These are phyloP conservation scores for Ophion obscuratus DNA, from an alignment of 2,888 invertebrate species.

Conservation along the genomic window DNA sequence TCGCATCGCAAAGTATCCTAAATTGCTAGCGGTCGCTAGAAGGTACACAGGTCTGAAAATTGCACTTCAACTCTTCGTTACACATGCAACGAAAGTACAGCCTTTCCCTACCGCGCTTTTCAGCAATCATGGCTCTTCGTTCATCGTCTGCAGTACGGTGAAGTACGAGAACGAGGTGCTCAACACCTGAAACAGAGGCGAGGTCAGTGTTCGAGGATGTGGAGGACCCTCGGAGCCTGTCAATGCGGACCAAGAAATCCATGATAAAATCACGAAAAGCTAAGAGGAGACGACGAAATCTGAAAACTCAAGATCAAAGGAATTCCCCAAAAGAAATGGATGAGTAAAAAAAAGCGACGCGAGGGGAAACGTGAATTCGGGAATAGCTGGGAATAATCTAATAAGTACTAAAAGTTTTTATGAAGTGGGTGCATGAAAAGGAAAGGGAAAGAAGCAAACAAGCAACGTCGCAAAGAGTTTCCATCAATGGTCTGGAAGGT, in stretches of 20 bases:
- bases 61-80: constrained; percentile 21
- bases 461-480: too few relatives aligned
- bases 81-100: constrained; percentile 2
- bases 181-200: constrained; percentile 73
- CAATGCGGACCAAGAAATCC: background rate
- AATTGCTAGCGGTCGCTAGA: constrained; percentile 19
- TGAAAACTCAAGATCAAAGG: background rate
- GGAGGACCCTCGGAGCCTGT: constrained; percentile 3
- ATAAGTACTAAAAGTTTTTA: too few relatives aligned
- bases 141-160: constrained; percentile 74
- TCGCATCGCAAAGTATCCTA: constrained; percentile 38
- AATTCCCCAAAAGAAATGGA: background rate
- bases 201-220: background rate
- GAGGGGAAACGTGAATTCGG: too few relatives aligned
- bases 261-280: background rate
- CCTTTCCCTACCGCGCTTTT: background rate
- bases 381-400: too few relatives aligned
- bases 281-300: background rate
- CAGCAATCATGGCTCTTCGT: constrained; percentile 51
- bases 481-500: too few relatives aligned
- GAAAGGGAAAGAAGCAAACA: too few relatives aligned
- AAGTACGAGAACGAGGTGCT: constrained; percentile 80
- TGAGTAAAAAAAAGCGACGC: too few relatives aligned
- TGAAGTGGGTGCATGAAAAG: too few relatives aligned
- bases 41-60: constrained; percentile 37